A percentile compares a stretch with the other conserved stretches of the same genome.
phyloP scores from a whole-genome alignment of 2,888 invertebrate species.

The Syrista parreyssii region DNA sequence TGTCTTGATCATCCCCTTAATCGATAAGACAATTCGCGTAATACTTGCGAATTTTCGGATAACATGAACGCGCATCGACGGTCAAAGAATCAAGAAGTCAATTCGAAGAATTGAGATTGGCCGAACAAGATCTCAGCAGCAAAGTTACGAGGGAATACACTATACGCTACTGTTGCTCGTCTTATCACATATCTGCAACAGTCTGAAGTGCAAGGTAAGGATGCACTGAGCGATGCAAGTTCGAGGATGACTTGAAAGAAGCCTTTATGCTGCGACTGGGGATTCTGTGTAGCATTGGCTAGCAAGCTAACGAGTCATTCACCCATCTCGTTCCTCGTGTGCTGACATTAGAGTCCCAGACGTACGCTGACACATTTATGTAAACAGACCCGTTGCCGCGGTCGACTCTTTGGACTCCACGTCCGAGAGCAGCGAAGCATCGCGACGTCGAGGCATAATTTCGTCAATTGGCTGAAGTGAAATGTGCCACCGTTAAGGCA shows the following conservation, averaged over 20 bases:
- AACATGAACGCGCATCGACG: neutral
- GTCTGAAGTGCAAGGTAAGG: neutral
- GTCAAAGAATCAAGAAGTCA: neutral
- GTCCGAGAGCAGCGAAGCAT: neutral
- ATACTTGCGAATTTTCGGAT: neutral
- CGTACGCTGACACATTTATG: constrained; percentile 13
- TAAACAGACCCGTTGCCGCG: neutral
- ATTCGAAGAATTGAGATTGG: too few relatives aligned
- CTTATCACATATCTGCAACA: neutral
- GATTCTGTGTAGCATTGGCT: neutral
- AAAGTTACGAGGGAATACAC: neutral
- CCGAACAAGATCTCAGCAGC: neutral
- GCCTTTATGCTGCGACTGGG: neutral
- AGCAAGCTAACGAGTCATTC: constrained; percentile 43
- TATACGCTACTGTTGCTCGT: neutral
- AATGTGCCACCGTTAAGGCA: constrained; percentile 28
- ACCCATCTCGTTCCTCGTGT: constrained; percentile 35
- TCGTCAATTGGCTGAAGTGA: constrained; percentile 50
- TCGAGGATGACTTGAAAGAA: neutral
- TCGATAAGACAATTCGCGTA: neutral
- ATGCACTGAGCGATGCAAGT: neutral
- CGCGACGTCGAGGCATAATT: constrained; percentile 24
- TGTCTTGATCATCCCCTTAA: neutral
- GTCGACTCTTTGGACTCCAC: neutral
- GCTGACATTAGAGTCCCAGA: neutral